These are phyloP conservation scores for Mugil cephalus DNA, from an alignment of 2,113 vertebrate genomes.

Conservation along the genomic window DNA sequence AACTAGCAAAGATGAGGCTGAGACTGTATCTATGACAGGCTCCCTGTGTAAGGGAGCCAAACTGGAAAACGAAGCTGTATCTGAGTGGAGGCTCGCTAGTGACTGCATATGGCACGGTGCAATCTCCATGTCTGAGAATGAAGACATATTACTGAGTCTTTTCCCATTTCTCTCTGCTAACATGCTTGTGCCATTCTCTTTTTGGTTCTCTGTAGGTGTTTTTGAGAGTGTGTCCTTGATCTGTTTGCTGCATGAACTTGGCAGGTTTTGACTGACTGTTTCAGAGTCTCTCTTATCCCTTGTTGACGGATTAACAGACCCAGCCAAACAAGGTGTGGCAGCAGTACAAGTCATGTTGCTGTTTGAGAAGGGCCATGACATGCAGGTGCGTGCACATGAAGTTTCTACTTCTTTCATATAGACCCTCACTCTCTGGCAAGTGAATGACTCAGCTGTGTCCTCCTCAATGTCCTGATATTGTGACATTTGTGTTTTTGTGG, in stretches of 20 bases:
- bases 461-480: background rate
- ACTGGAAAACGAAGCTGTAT: background rate
- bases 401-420: background rate
- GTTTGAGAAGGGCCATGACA: constrained; percentile 68
- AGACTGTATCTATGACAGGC: background rate
- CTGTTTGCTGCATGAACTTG: background rate
- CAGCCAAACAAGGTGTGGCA: background rate
- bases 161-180: background rate
- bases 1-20: background rate
- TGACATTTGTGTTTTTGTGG: background rate
- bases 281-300: background rate
- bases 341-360: background rate
- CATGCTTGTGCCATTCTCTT: background rate
- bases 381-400: constrained; percentile 74
- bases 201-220: background rate
- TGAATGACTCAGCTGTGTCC: constrained; percentile 40
- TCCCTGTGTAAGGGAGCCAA: background rate
- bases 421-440: constrained; percentile 70
- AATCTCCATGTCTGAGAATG: background rate
- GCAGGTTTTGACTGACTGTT: background rate
- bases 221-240: background rate
- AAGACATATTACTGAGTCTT: background rate
- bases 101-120: rapidly evolving
- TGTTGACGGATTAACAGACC: background rate
- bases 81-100: background rate